Percentiles rank a stretch among this genome's conserved stretches.
These are phyloP conservation scores for Aricia artaxerxes DNA, from an alignment of 2,888 invertebrate species.

Conservation along the genomic window DNA sequence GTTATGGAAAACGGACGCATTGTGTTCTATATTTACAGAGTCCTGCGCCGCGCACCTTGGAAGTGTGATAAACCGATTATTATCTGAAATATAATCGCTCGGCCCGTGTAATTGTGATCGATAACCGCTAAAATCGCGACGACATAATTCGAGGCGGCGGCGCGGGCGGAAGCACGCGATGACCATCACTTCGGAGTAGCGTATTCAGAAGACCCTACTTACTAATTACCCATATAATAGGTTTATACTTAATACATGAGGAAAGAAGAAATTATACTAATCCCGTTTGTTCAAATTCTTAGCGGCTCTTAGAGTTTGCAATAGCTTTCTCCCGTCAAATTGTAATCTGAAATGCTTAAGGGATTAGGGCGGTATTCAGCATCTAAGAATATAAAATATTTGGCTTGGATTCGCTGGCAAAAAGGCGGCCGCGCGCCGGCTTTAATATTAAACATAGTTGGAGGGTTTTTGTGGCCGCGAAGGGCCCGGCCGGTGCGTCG, in stretches of 20 bases:
- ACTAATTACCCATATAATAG: neutral
- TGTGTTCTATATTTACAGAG: slow-evolving; percentile 30
- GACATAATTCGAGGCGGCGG: neutral
- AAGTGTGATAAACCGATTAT: slow-evolving; percentile 25
- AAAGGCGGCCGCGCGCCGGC: slow-evolving; percentile 59
- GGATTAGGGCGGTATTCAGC: neutral
- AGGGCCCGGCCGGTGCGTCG: slow-evolving; percentile 68
- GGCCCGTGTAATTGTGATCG: slow-evolving; percentile 4
- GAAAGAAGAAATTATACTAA: neutral
- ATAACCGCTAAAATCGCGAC: slow-evolving; percentile 10
- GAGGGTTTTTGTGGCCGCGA: slow-evolving; percentile 62
- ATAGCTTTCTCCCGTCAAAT: neutral
- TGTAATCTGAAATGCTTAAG: neutral
- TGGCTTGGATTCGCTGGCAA: slow-evolving; percentile 44
- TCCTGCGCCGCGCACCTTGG: slow-evolving; percentile 7
- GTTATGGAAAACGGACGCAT: slow-evolving; percentile 33
- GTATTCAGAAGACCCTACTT: neutral
- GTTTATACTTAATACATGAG: neutral
- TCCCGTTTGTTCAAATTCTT: neutral
- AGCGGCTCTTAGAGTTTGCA: neutral
- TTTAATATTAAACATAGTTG: slow-evolving; percentile 79
- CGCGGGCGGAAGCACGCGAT: neutral
- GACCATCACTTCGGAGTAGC: neutral
- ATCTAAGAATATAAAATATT: slow-evolving; percentile 37
- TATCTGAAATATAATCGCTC: slow-evolving; percentile 23